Evolutionary conservation across 2,113 vertebrate species (phyloP).

Genomic region (Falco punctatus): DNA sequence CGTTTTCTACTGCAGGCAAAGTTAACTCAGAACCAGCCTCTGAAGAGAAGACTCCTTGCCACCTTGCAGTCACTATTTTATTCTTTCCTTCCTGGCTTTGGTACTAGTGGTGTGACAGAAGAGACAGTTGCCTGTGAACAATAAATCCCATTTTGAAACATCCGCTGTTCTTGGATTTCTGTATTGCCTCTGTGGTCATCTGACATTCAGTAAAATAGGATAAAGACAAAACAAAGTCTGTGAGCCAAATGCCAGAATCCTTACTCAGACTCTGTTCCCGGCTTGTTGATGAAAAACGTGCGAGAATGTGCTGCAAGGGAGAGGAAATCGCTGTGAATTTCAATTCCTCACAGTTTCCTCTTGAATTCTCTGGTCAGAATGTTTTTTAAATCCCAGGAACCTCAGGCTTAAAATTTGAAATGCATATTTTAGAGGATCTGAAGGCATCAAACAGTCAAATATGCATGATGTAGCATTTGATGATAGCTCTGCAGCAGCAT

Average conservation of each 20-base stretch:
- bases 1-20: not conserved
- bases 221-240: slow-evolving; percentile 42
- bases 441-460: not conserved
- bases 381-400: not conserved
- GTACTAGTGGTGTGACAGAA: not conserved
- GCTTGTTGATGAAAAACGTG: not conserved
- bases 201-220: not conserved
- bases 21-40: not conserved
- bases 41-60: not conserved
- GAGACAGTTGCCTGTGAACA: not conserved
- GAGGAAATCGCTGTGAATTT: not conserved
- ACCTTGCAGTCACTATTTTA: not conserved
- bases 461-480: not conserved
- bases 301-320: not conserved
- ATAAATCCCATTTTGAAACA: not conserved
- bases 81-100: not conserved
- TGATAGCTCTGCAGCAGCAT: not conserved
- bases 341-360: not conserved
- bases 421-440: not conserved
- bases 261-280: not conserved
- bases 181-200: not conserved
- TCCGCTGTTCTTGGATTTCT: not conserved
- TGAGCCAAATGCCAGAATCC: slow-evolving; percentile 1
- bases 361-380: not conserved
- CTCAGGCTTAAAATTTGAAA: not conserved